Base-by-base conservation (phyloP, 1,140 invertebrate genomes). In the Heliconius hermathena region DNA sequence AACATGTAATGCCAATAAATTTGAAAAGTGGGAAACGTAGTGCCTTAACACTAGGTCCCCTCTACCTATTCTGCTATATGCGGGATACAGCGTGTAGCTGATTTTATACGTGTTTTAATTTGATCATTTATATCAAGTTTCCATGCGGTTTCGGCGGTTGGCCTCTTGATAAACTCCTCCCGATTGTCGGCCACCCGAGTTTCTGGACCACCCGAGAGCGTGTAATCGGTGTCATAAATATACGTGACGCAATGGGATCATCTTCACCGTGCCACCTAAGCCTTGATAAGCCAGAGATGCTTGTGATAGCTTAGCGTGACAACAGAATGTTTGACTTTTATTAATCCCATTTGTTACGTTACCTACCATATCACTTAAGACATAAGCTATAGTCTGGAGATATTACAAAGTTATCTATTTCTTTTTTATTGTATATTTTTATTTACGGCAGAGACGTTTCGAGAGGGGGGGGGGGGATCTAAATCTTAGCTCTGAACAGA, bases 201-300 rank as follows among this genome's bases (percentile, higher is more conserved):
- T 82, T 76, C 71, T 79, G 80, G 91, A 93, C 91, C 90, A 91
- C 91, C 91, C 87, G 87, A 85, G 87, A 84, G 74, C 76, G 81
- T 80, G 84, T 87, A 88, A 89, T 88, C 88, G 80, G 86, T 88
- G 90, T 89, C 88, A 83, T 94, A 94, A 94, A 93, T 91, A 92
- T 88, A 80, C 73, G 83, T 90, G 90, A 87, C 90, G 91, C 88
- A 94, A 92, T 82, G 76, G 79, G 91, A 91, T 92, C 85, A 91
- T 90, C 88, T 78, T 84, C 73, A 78, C 80, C 83, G 81, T 82
- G 84, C 49, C 79, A 77, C 83, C 54, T 90, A 89, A 92, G 86
- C 88, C 82, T 77, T 88, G 91, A 91, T 93, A 94, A 92, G 87
- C 81, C 78, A 52, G 26, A 87, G 71, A 89, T 83, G 76, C 80